These are phyloP conservation scores for Brachionichthys hirsutus DNA, from an alignment of 2,113 vertebrate genomes.

Conservation along the genomic window DNA sequence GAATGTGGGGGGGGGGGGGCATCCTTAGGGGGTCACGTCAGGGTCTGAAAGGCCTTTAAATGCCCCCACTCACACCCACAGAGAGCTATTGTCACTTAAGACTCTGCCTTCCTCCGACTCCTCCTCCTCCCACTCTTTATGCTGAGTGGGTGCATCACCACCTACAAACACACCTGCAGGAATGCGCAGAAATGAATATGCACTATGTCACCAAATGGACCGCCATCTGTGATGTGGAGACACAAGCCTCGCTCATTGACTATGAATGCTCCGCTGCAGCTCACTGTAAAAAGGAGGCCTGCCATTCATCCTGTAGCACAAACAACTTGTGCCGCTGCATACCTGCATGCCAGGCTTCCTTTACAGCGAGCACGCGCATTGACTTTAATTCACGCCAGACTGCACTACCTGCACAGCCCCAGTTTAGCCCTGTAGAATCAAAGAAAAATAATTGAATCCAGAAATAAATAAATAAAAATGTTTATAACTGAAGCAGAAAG, in stretches of 20 bases:
- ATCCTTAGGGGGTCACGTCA: conserved; percentile 63
- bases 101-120: conserved; percentile 25
- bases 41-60: conserved; percentile 69
- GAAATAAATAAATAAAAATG: conserved; percentile 24
- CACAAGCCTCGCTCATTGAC: conserved; percentile 55
- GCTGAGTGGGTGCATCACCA: conserved; percentile 68
- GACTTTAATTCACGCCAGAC: conserved; percentile 31
- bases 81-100: conserved; percentile 70
- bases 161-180: conserved; percentile 71
- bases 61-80: conserved; percentile 67
- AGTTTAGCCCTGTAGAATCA: conserved; percentile 1
- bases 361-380: conserved; percentile 7
- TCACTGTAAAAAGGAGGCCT: conserved; percentile 47
- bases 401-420: conserved; percentile 18
- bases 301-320: conserved; percentile 31
- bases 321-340: conserved; percentile 5
- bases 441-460: conserved; percentile 34
- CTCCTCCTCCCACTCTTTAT: conserved; percentile 56
- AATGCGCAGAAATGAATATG: conserved; percentile 65
- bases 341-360: no score
- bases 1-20: conserved; percentile 76
- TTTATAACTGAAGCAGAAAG: conserved; percentile 20
- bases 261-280: conserved; percentile 52
- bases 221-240: conserved; percentile 67
- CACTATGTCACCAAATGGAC: conserved; percentile 54